Evolutionary conservation across 2,888 invertebrate genomes (phyloP).

Genomic region (Eristalis intricaria): DNA sequence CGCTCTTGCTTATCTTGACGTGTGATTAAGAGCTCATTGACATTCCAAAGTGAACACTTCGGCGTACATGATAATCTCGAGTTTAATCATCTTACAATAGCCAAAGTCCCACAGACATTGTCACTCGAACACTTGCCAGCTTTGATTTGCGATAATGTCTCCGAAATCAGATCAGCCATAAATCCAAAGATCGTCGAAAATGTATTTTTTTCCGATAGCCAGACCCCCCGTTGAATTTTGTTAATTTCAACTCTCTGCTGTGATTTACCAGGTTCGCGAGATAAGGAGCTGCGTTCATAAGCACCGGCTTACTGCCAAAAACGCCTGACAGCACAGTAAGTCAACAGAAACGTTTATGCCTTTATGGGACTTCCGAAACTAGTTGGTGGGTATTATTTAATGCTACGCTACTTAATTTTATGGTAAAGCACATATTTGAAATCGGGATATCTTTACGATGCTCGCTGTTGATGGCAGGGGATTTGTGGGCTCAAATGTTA

Average conservation of each 20-base stretch:
- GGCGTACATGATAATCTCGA: background rate
- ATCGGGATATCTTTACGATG: slow-evolving; percentile 5
- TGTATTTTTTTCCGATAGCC: background rate
- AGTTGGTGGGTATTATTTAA: background rate
- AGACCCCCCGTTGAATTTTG: background rate
- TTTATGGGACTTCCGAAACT: slow-evolving; percentile 12
- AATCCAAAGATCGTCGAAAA: background rate
- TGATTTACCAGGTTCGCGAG: background rate
- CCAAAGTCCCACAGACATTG: background rate
- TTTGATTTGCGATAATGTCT: background rate
- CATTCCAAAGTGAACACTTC: background rate
- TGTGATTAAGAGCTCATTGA: background rate
- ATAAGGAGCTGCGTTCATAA: background rate
- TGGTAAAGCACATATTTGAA: background rate
- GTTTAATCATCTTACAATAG: background rate
- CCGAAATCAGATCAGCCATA: background rate
- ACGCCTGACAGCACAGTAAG: background rate
- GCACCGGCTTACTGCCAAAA: background rate
- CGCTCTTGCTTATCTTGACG: too few relatives aligned
- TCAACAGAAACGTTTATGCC: slow-evolving; percentile 26
- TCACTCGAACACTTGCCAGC: background rate
- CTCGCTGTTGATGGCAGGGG: background rate
- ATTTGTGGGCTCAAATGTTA: background rate
- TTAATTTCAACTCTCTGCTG: background rate
- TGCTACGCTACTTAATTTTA: slow-evolving; percentile 10